phyloP scores from a whole-genome alignment of 1,140 invertebrate genomes.

The Chionoecetes opilio region DNA sequence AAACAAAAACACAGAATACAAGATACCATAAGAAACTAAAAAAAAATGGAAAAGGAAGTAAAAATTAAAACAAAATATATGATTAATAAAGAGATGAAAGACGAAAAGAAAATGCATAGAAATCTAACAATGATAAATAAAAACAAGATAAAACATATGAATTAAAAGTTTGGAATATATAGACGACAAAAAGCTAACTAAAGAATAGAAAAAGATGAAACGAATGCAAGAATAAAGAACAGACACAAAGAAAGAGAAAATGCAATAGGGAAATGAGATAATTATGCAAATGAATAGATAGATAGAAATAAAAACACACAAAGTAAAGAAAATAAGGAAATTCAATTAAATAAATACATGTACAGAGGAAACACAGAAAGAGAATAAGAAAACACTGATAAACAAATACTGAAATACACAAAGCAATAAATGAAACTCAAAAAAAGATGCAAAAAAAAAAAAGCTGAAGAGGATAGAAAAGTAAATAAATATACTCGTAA shows the following conservation, averaged over 20 bases:
- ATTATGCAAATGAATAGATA: background rate
- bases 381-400: background rate
- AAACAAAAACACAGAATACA: no score
- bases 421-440: background rate
- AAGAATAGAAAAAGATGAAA: background rate
- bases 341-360: background rate
- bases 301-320: background rate
- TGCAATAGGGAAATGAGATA: background rate
- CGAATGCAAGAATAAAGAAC: background rate
- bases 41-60: no score
- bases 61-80: background rate
- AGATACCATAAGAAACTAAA: no score
- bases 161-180: no score
- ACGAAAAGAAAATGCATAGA: background rate
- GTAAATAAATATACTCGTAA: background rate
- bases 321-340: background rate
- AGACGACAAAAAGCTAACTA: background rate
- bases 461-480: background rate
- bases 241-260: no score
- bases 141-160: background rate
- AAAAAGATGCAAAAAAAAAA: background rate
- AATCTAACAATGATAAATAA: no score
- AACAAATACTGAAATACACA: background rate
- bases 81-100: background rate
- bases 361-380: background rate